Evolutionary conservation across 2,888 invertebrate genomes (phyloP).

Genomic region (Petrolisthes cinctipes): DNA sequence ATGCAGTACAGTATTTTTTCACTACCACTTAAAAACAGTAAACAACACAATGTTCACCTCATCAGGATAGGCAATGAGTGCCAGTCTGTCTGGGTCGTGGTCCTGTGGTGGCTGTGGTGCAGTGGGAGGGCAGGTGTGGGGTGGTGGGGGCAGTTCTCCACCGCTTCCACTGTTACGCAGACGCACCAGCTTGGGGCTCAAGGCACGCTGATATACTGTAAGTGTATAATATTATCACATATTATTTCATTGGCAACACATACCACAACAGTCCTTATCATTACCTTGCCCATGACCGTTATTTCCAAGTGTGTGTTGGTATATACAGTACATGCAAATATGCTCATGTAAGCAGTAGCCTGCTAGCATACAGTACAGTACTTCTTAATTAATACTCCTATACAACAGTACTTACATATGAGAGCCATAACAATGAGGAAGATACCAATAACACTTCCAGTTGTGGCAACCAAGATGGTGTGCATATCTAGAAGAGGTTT

Average conservation of each 20-base stretch:
- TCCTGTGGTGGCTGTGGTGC: slow-evolving; percentile 41
- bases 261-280: neutral
- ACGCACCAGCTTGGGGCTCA: slow-evolving; percentile 54
- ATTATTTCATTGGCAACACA: neutral
- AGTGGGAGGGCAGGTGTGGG: slow-evolving; percentile 39
- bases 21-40: no score
- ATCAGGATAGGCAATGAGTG: slow-evolving; percentile 66
- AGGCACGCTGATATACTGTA: slow-evolving; percentile 56
- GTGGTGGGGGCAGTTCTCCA: slow-evolving; percentile 43
- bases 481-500: slow-evolving; percentile 49
- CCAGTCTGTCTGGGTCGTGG: slow-evolving; percentile 63
- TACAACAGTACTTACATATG: slow-evolving; percentile 41
- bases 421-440: slow-evolving; percentile 53
- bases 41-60: slow-evolving; percentile 37
- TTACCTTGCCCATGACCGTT: no score
- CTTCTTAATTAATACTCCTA: no score
- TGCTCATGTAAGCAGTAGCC: no score
- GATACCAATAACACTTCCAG: slow-evolving; percentile 56
- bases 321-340: no score
- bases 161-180: slow-evolving; percentile 58
- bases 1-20: no score
- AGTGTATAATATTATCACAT: neutral
- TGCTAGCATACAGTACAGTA: no score
- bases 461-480: slow-evolving; percentile 56
- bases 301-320: neutral